Evolutionary conservation across 2,888 invertebrate genomes (phyloP).

Genomic region (Acronicta leporina): DNA sequence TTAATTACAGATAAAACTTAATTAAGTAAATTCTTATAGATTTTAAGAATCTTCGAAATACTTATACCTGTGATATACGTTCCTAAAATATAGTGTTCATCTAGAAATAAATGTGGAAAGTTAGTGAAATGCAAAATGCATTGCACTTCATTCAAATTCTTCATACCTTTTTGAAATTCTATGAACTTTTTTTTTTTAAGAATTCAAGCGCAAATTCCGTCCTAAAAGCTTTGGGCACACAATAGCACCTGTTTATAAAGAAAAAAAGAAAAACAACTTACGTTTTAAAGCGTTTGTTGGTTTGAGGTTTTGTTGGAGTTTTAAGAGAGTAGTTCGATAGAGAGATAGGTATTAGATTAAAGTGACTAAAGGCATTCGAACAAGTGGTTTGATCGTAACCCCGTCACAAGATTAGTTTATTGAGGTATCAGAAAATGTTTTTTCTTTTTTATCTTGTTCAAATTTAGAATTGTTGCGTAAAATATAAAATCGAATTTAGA

Average conservation of each 20-base stretch:
- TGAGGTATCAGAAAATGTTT: conserved; percentile 1
- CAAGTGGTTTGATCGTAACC: conserved; percentile 16
- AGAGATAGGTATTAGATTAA: conserved; percentile 31
- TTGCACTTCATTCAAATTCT: conserved; percentile 13
- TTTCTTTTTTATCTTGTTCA: conserved; percentile 11
- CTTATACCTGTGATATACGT: no score
- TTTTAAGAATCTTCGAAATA: no score
- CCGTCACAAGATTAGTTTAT: conserved; percentile 23
- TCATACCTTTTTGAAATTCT: conserved; percentile 6
- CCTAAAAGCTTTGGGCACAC: conserved; percentile 28
- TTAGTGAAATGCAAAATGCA: conserved; percentile 23
- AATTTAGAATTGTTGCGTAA: neutral
- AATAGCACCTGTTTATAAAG: neutral
- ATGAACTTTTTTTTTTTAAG: conserved; percentile 10
- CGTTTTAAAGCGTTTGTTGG: conserved; percentile 24
- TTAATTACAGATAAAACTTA: no score
- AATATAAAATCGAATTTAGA: neutral
- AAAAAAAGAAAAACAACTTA: conserved; percentile 15
- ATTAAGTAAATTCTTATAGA: no score
- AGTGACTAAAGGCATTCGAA: conserved; percentile 24
- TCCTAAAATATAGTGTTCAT: conserved; percentile 7
- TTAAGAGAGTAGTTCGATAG: conserved; percentile 6
- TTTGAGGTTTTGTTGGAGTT: conserved; percentile 5
- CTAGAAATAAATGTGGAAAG: conserved; percentile 12
- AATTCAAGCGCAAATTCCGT: conserved; percentile 8